Percentiles rank a stretch among this genome's conserved stretches.
Conservation (phyloP, 2,888 invertebrate species). For the Kryphioiulus occultus region DNA sequence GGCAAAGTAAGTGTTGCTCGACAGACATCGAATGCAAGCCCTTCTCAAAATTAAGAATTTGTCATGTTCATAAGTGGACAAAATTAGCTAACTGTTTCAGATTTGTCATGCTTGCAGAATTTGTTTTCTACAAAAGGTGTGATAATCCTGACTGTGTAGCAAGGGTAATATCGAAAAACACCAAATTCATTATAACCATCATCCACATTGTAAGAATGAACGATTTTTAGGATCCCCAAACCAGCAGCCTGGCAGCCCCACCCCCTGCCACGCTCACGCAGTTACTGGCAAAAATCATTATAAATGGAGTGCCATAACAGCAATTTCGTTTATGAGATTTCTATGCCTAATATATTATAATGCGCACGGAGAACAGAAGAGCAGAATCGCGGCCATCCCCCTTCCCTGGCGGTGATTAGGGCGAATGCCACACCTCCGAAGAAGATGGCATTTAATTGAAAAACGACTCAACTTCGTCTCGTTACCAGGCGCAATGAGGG, state of each 20-base stretch:
- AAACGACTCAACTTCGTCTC: background rate
- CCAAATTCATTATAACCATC: too few relatives aligned
- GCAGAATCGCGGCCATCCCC: background rate
- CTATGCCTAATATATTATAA: background rate
- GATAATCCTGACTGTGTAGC: too few relatives aligned
- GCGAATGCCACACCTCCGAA: background rate
- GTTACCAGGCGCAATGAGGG: background rate
- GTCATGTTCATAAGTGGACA: too few relatives aligned
- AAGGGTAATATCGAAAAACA: too few relatives aligned
- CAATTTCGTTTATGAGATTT: background rate
- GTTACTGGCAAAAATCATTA: background rate
- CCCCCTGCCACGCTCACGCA: background rate
- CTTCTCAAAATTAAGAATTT: too few relatives aligned
- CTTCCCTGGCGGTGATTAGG: background rate
- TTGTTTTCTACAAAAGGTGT: too few relatives aligned
- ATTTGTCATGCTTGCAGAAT: too few relatives aligned
- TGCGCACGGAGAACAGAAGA: background rate
- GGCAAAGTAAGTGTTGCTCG: constrained; percentile 21
- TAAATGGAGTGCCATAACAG: background rate
- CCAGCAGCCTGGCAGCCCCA: background rate
- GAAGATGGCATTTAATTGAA: background rate
- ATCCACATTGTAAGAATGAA: too few relatives aligned
- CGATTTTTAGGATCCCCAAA: background rate
- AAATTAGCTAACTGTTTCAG: too few relatives aligned
- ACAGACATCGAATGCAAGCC: too few relatives aligned